These are phyloP conservation scores for Phaonia tiefii DNA, from an alignment of 2,888 invertebrate genomes.

Conservation along the genomic window DNA sequence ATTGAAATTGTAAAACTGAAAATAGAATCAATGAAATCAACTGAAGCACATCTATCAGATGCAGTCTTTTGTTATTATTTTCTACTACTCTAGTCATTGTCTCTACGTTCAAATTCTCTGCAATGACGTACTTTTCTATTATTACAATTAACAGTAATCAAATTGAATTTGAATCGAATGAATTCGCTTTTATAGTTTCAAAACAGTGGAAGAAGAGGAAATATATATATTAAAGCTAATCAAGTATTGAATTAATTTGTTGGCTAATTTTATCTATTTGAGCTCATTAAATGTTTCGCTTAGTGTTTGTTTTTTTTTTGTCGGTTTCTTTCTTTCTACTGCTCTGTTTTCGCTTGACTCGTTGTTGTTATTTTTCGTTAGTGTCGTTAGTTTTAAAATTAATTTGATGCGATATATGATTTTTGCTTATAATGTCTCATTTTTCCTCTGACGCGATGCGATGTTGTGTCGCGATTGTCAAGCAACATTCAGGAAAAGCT, in stretches of 20 bases:
- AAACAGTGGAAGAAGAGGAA: too few species aligned
- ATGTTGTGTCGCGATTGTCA: background rate
- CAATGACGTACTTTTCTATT: conserved; percentile 49
- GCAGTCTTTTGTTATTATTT: conserved; percentile 18
- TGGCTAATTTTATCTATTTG: background rate
- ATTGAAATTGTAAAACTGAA: conserved; percentile 14
- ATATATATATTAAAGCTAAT: background rate
- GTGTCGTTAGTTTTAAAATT: background rate
- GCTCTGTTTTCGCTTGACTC: too few species aligned
- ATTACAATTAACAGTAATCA: background rate
- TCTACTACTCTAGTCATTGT: background rate
- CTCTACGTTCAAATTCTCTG: too few species aligned
- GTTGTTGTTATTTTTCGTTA: too few species aligned
- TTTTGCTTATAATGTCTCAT: conserved; percentile 25
- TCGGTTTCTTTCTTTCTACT: background rate
- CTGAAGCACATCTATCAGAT: conserved; percentile 41
- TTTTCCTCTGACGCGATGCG: background rate
- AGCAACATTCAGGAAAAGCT: conserved; percentile 16
- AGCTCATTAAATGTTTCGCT: background rate
- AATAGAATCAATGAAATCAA: conserved; percentile 50
- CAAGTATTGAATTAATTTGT: background rate
- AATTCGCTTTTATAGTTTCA: too few species aligned
- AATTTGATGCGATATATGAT: conserved; percentile 26
- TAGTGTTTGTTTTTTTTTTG: background rate
- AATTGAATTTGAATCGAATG: too few species aligned